A percentile compares a stretch with the other conserved stretches of the same genome.
Conservation (phyloP, 1,140 invertebrate species). For the Theocolax elegans region DNA sequence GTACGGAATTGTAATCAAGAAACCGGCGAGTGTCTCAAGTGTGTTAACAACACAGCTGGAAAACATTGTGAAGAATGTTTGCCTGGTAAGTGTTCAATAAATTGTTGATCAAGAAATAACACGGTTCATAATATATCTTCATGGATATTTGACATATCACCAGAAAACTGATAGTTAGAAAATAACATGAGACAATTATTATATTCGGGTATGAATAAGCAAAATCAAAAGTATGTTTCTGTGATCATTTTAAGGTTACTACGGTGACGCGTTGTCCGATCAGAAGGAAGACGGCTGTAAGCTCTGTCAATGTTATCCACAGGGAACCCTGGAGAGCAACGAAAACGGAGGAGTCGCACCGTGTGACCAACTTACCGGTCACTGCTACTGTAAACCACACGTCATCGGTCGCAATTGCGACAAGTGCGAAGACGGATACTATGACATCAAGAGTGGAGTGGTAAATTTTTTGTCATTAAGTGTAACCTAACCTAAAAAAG, state of each 20-base stretch:
- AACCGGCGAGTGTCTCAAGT: conserved; percentile 95
- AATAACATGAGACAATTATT: no score
- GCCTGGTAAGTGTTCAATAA: conserved; percentile 76
- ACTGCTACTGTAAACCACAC: conserved; percentile 88
- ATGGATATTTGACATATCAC: no score
- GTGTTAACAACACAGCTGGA: conserved; percentile 96
- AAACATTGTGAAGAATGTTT: conserved; percentile 89
- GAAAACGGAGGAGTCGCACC: conserved; percentile 75
- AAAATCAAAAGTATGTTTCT: no score
- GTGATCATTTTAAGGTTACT: conserved; percentile 77
- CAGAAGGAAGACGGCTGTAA: conserved; percentile 89
- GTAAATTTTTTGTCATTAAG: no score
- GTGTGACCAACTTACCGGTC: conserved; percentile 84
- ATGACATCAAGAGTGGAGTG: conserved; percentile 82
- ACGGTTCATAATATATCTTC: no score
- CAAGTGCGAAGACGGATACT: conserved; percentile 86
- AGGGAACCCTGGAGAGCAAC: conserved; percentile 76
- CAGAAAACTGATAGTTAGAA: no score
- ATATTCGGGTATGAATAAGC: no score
- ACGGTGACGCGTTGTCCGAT: conserved; percentile 86
- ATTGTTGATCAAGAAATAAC: no score
- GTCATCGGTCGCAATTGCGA: conserved; percentile 91
- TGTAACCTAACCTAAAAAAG: no score
- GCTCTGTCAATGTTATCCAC: conserved; percentile 84
- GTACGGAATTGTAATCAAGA: conserved; percentile 93